phyloP scores from a whole-genome alignment of 1,140 invertebrate species.

The Paracyclopina nana region DNA sequence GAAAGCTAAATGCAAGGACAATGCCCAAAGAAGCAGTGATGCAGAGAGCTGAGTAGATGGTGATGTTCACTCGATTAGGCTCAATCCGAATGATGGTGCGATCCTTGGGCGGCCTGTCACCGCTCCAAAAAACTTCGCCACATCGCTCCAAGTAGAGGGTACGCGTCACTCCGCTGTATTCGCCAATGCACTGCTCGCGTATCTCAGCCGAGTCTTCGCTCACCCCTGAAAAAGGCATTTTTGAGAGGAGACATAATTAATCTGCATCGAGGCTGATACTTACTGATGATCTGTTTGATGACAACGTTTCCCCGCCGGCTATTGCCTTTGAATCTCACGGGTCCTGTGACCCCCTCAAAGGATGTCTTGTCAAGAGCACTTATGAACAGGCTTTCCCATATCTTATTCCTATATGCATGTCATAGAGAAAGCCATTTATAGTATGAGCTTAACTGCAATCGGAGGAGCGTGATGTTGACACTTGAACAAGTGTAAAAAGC shows the following conservation, averaged over 20 bases:
- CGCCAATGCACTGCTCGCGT: constrained; percentile 8
- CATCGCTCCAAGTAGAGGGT: constrained; percentile 14
- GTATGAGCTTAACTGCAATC: no score
- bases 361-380: background rate
- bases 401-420: background rate
- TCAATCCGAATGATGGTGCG: constrained; percentile 59
- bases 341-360: background rate
- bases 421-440: no score
- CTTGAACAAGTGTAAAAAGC: no score
- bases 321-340: background rate
- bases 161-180: constrained; percentile 12
- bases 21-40: constrained; percentile 73
- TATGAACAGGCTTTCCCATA: background rate
- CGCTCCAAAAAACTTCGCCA: constrained; percentile 24
- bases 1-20: constrained; percentile 69
- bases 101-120: constrained; percentile 64
- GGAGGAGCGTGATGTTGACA: no score
- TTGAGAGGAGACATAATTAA: no score
- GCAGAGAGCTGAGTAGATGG: constrained; percentile 61
- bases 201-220: no score
- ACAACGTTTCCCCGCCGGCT: background rate
- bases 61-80: constrained; percentile 72
- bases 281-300: background rate
- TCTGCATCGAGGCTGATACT: background rate
- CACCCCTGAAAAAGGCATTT: no score